Base-by-base conservation (phyloP, 2,113 vertebrate species). In the Daboia siamensis region DNA sequence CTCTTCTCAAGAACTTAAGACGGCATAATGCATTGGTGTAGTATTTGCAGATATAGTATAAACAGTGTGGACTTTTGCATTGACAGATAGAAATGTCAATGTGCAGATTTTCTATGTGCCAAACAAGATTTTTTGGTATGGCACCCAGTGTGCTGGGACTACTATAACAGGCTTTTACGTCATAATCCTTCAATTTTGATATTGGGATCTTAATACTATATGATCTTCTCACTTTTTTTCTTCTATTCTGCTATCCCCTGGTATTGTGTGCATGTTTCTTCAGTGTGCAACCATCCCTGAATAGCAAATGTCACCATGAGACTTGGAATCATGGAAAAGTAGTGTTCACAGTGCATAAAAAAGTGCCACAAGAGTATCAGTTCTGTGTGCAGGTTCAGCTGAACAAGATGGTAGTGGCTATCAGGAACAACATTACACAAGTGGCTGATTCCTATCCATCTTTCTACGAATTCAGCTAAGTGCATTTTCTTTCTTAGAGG, bases 401-500 rank as follows among this genome's bases (percentile, higher is more conserved):
- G 90, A 85, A 44, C 12, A 85, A 29, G 33, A 44, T 23, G 44
- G 26, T 39, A 85, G 13, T 15, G 4, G 29, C 48, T 6, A 80
- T 20, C n/a, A 80, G 33, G 2, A 39, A 80, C n/a, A 80, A 80
- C 2, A 39, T 74, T 80, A 80, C 6, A 20, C 33, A 80, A 39
- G 2, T 39, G 33, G 15, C 33, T 20, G n/a, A 80, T 33, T 80
- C 69, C n/a, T 74, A 33, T 39, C n/a, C 15, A 39, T 33, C 6
- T 39, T 80, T 80, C 33, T 39, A 9, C 69, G 39, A 74, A 80
- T 69, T 69, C n/a, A 80, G n/a, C n/a, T 80, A 20, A 33, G 6
- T 80, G 33, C 33, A 51, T 61, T 48, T 48, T 0, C 44, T 33
- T 92, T 69, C 0, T 0, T 24, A 33, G 0, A 0, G 33, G 33